phyloP scores from a whole-genome alignment of 2,888 invertebrate species.

The Epinotia bilunana region DNA sequence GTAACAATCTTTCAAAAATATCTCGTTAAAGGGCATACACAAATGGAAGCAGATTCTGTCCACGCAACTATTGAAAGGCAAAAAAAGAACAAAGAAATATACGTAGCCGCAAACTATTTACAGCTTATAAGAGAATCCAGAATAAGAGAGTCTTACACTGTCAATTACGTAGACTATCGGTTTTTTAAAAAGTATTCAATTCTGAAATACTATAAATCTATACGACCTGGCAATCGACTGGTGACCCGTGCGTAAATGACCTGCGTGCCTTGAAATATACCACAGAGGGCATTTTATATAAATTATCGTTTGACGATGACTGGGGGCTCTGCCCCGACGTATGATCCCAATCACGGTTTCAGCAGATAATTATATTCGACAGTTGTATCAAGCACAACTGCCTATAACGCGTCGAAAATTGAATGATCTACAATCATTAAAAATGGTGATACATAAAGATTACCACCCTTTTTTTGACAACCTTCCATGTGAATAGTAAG shows the following conservation, averaged over 20 bases:
- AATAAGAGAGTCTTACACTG: conserved; percentile 19
- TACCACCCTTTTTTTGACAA: too few relatives aligned
- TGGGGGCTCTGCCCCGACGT: conserved; percentile 42
- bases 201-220: conserved; percentile 44
- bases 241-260: conserved; percentile 45
- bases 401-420: conserved; percentile 14
- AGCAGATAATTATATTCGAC: conserved; percentile 15
- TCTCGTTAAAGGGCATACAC: conserved; percentile 43
- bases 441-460: conserved; percentile 26
- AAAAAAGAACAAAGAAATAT: conserved; percentile 34
- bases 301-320: conserved; percentile 46
- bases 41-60: conserved; percentile 45
- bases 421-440: conserved; percentile 10
- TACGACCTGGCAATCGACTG: conserved; percentile 46
- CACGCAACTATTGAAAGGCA: conserved; percentile 42
- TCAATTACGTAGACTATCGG: conserved; percentile 34
- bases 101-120: conserved; percentile 34
- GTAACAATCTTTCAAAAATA: conserved; percentile 36
- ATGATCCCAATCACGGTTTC: conserved; percentile 20
- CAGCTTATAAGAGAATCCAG: conserved; percentile 13
- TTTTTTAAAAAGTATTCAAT: conserved; percentile 44
- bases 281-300: conserved; percentile 37
- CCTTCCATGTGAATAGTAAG: too few relatives aligned
- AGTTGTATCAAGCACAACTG: conserved; percentile 20
- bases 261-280: conserved; percentile 46